These are phyloP conservation scores for Pseudomyrmex gracilis DNA, from an alignment of 1,140 invertebrate species.

Conservation along the genomic window DNA sequence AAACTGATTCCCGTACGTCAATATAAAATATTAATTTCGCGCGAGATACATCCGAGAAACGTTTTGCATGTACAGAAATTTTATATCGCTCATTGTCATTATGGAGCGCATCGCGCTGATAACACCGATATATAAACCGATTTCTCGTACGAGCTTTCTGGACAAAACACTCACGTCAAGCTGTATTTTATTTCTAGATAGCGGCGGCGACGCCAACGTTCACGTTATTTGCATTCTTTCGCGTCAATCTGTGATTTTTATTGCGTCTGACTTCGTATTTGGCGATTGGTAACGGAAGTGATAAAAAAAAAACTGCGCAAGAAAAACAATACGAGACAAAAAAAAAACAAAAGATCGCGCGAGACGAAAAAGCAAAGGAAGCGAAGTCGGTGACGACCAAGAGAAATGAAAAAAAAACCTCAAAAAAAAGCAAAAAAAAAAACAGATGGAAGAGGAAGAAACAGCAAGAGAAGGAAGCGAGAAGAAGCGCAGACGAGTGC, in stretches of 20 bases:
- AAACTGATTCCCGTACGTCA: slow-evolving; percentile 32
- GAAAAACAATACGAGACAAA: background rate
- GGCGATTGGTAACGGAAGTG: slow-evolving; percentile 20
- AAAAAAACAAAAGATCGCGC: slow-evolving; percentile 8
- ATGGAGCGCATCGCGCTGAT: slow-evolving; percentile 23
- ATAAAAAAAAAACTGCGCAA: background rate
- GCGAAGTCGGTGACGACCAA: slow-evolving; percentile 30
- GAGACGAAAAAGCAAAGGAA: background rate
- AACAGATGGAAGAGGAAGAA: background rate
- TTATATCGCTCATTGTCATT: slow-evolving; percentile 1
- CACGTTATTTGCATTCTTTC: slow-evolving; percentile 9
- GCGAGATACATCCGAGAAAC: background rate
- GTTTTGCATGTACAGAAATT: slow-evolving; percentile 18
- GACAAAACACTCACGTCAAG: slow-evolving; percentile 1
- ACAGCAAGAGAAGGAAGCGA: background rate
- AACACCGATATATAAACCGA: background rate
- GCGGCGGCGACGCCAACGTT: background rate
- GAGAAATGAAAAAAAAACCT: background rate
- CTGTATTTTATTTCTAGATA: slow-evolving; percentile 17
- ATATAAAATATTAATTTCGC: slow-evolving; percentile 37
- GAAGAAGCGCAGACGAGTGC: slow-evolving; percentile 10
- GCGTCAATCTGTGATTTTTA: background rate
- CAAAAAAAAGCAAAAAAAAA: background rate
- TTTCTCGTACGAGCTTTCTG: too few relatives aligned
- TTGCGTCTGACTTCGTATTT: background rate